Evolutionary conservation across 2,797 vertebrate species (phyloP).

Genomic region (Prunella strophiata): DNA sequence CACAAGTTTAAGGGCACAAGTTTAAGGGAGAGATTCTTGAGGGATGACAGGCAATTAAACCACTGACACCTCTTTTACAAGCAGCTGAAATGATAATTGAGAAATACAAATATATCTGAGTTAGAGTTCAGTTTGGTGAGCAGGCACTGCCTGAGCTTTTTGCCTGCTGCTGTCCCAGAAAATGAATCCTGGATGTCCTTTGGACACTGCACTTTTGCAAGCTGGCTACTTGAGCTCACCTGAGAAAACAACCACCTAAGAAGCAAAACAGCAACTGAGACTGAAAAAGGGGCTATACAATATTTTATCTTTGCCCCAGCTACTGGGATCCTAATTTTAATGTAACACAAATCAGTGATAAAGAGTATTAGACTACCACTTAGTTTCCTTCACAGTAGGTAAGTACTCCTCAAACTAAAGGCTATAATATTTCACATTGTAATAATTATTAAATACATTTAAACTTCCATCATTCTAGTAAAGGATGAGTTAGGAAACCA

Average conservation of each 20-base stretch:
- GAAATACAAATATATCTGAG: background rate
- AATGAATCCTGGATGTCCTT: background rate
- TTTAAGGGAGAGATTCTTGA: background rate
- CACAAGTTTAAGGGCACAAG: background rate
- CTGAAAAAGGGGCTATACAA: background rate
- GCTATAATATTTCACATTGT: background rate
- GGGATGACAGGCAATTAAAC: background rate
- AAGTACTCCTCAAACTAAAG: background rate
- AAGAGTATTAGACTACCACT: background rate
- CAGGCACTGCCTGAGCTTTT: background rate
- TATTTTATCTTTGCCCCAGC: background rate
- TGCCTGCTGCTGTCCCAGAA: background rate
- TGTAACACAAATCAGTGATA: background rate
- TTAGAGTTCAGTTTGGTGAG: background rate
- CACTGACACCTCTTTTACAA: background rate
- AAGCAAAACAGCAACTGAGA: background rate
- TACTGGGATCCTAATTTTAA: background rate
- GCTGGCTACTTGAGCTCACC: background rate
- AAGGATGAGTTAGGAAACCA: background rate
- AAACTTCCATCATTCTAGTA: background rate
- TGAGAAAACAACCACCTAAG: background rate
- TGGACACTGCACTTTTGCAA: background rate
- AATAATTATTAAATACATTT: slow-evolving; percentile 24
- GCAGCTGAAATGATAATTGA: background rate
- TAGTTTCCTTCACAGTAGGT: background rate